Base-by-base conservation (phyloP, 2,888 invertebrate genomes). In the Ametastegia equiseti region DNA sequence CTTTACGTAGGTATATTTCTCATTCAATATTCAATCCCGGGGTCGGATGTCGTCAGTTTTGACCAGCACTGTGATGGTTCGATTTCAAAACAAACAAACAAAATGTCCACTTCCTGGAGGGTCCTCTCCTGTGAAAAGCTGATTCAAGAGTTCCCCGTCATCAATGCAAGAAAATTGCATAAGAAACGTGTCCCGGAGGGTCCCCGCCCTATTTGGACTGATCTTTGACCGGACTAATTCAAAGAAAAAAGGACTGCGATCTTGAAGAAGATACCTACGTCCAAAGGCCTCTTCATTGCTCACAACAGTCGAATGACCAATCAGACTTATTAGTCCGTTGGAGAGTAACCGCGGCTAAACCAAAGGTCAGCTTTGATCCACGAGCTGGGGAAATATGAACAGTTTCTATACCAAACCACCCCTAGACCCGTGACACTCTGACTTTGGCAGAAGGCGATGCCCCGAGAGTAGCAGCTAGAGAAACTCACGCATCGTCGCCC, bases 261-360 rank as follows among this genome's bases (percentile, higher is more conserved):
- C 47, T 11, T 36, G 27, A 27, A 45, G 6, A 13, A 67, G 39
- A 71, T 54, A 36, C n/a, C n/a, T n/a, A n/a, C n/a, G n/a, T n/a
- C 23, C 19, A 19, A 36, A 36, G 54, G 33, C 27, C 75, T 75
- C 54, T 75, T 54, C 75, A 75, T 50, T 36, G 75, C 54, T 54
- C 75, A 50, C 54, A n/a, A n/a, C n/a, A n/a, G n/a, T 75, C 75
- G 54, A 54, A 75, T 36, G 75, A 54, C 71, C 71, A 75, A 75
- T 50, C 75, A 36, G 54, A 75, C 75, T 75, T 39, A 36, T 54
- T 75, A 54, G 75, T 11, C 75, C 75, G 54, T 75, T 54, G 19
- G 19, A 54, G 47, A 75, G 75, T 75, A 33, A 50, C 36, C 50
- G n/a, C n/a, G 54, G 13, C n/a, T 54, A 36, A 33, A 27, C 54